These are phyloP conservation scores for Hesperia comma DNA, from an alignment of 2,888 invertebrate species.

Conservation along the genomic window DNA sequence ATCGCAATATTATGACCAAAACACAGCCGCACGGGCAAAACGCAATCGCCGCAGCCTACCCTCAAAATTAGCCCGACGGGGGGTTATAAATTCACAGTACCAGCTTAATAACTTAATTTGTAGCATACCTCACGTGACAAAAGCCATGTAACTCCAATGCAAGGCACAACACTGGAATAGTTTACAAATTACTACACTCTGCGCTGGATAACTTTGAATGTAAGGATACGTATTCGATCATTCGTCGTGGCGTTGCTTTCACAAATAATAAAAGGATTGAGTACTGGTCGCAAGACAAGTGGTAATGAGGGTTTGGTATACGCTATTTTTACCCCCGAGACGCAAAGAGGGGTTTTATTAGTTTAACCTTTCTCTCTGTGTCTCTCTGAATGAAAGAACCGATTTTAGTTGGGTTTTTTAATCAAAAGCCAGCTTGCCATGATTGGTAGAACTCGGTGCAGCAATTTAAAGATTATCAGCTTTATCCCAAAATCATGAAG, in stretches of 20 bases:
- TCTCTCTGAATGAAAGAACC: too few relatives aligned
- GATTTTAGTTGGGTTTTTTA: too few relatives aligned
- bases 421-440: too few relatives aligned
- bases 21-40: neutral
- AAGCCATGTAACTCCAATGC: slow-evolving; percentile 38
- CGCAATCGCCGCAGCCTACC: slow-evolving; percentile 15
- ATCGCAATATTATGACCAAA: too few relatives aligned
- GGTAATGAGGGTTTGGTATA: slow-evolving; percentile 35
- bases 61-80: slow-evolving; percentile 16
- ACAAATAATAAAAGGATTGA: slow-evolving; percentile 75
- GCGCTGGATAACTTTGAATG: slow-evolving; percentile 73
- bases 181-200: slow-evolving; percentile 76
- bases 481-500: too few relatives aligned
- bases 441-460: too few relatives aligned
- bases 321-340: too few relatives aligned
- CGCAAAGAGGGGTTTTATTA: too few relatives aligned
- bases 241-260: slow-evolving; percentile 69
- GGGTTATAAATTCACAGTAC: slow-evolving; percentile 33
- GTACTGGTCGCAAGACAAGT: slow-evolving; percentile 58
- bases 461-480: too few relatives aligned
- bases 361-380: too few relatives aligned
- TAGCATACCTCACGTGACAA: slow-evolving; percentile 45
- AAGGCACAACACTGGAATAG: slow-evolving; percentile 52
- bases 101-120: slow-evolving; percentile 44
- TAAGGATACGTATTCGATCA: slow-evolving; percentile 75